phyloP scores from a whole-genome alignment of 2,113 vertebrate species.

The Ellobius talpinus region DNA sequence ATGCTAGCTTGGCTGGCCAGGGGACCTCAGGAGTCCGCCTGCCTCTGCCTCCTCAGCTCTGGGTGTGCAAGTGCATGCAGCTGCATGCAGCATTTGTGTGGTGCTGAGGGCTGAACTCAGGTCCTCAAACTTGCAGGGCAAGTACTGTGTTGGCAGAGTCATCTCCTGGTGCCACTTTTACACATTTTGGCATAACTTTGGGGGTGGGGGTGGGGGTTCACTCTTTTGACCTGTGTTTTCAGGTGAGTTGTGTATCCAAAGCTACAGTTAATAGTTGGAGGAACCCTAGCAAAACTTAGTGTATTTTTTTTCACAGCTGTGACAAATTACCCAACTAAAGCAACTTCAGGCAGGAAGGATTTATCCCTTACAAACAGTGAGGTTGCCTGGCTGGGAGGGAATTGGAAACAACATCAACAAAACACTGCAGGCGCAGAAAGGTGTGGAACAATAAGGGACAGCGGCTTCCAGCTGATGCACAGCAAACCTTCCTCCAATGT shows the following conservation, averaged over 20 bases:
- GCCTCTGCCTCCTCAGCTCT: neutral
- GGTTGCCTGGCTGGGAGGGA: neutral
- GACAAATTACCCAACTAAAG: neutral
- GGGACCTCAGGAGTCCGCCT: neutral
- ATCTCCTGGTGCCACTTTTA: neutral
- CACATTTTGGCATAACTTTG: neutral
- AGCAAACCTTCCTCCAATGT: neutral
- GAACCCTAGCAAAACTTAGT: neutral
- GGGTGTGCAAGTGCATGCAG: too few relatives aligned
- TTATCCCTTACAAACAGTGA: neutral
- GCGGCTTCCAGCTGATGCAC: neutral
- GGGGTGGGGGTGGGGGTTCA: too few relatives aligned
- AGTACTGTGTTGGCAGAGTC: neutral
- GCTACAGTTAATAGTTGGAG: neutral
- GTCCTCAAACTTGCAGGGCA: neutral
- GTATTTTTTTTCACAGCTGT: neutral
- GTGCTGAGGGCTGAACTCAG: neutral
- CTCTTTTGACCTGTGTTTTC: neutral
- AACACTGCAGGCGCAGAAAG: neutral
- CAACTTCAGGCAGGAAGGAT: neutral
- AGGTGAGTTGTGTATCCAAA: neutral
- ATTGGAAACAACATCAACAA: neutral
- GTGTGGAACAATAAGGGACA: neutral
- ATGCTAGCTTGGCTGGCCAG: too few relatives aligned
- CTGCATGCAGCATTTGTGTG: neutral